These are phyloP conservation scores for Leguminivora glycinivorella DNA, from an alignment of 1,140 invertebrate species.

Conservation along the genomic window DNA sequence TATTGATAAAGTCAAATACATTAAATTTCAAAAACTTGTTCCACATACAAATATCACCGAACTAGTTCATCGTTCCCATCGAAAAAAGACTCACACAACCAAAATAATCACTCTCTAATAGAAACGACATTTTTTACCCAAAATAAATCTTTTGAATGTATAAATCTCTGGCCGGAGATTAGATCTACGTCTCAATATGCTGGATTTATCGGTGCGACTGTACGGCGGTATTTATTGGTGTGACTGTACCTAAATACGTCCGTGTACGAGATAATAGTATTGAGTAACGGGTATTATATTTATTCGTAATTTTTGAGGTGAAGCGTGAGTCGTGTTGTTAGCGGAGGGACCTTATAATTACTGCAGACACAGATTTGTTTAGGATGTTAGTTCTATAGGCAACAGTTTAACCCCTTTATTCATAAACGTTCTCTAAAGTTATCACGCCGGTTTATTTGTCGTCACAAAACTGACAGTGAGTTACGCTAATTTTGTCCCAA, in stretches of 20 bases:
- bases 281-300: slow-evolving; percentile 28
- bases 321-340: not conserved
- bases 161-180: slow-evolving; percentile 21
- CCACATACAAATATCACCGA: not conserved
- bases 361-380: not conserved
- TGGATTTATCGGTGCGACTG: slow-evolving; percentile 22
- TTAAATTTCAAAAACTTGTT: slow-evolving; percentile 10
- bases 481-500: no score
- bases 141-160: slow-evolving; percentile 23
- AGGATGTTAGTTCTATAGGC: not conserved
- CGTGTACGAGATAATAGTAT: slow-evolving; percentile 24
- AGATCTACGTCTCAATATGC: slow-evolving; percentile 27
- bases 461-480: no score
- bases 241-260: slow-evolving; percentile 23
- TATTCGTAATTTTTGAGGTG: slow-evolving; percentile 23
- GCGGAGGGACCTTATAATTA: not conserved
- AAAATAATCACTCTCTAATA: slow-evolving; percentile 27
- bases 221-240: slow-evolving; percentile 23
- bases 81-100: slow-evolving; percentile 13
- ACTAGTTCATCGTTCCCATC: slow-evolving; percentile 17
- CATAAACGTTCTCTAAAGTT: no score
- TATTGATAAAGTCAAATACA: not conserved
- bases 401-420: no score
- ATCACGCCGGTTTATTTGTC: no score
- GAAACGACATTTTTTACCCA: slow-evolving; percentile 26